Evolutionary conservation across 2,113 vertebrate genomes (phyloP), one percentile per base, ranked within the genome.

Genomic region (Pelobates fuscus): DNA sequence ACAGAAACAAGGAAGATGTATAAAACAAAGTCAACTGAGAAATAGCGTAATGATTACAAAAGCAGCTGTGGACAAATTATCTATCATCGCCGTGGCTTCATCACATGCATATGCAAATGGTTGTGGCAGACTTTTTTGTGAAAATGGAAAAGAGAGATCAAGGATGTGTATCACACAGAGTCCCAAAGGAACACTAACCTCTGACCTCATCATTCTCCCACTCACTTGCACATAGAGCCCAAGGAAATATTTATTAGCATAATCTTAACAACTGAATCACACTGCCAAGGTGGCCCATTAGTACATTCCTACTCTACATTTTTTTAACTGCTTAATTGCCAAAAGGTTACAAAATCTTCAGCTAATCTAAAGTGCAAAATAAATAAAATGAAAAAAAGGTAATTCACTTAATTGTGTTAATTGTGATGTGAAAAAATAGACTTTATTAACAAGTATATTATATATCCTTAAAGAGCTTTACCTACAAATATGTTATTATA

Each of bases 201-300:
- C 79, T 17, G 0, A 14, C 37, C 20, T 0, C 43, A 67, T 58
- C 72, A 43, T 75, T 77, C 23, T 79, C 55, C 0, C 8, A 27
- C 37, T 17, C 32, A 24, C 1, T 1, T 17, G 41, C 44, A 78
- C 37, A 20, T 12, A 63, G 18, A 49, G 3, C 46, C 54, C 61
- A 7, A 58, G 62, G 71, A 65, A 74, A 57, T 74, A 65, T 74
- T 65, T 74, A 74, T 74, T 74, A 74, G 61, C 46, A 74, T 74
- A 74, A 65, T 74, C 71, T 73, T n/a, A 63, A 62, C 59, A 62
- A 63, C 18, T 52, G 41, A 72, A 37, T 63, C 44, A 65, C 5
- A 37, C 60, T 41, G 29, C 21, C 26, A 41, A 27, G 25, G 41
- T 46, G 37, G 41, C 37, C 59, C 62, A 65, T 55, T 74, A 54